phyloP scores from a whole-genome alignment of 2,797 vertebrate genomes.

The Psittacula echo region DNA sequence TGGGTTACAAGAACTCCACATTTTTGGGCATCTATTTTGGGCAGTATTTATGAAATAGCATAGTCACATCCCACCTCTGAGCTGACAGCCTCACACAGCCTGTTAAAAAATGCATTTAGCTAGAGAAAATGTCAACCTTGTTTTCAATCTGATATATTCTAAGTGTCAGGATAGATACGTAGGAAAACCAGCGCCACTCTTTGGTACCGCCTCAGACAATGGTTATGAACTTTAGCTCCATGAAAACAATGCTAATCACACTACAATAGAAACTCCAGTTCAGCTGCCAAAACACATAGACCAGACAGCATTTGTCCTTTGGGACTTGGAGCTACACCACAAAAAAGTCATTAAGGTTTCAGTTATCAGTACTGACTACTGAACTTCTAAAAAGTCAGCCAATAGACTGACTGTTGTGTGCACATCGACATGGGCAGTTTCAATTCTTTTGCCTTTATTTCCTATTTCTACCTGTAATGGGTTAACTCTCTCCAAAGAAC shows the following conservation, averaged over 20 bases:
- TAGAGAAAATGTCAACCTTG: neutral
- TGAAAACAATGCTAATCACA: neutral
- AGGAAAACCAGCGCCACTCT: neutral
- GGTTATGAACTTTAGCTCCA: neutral
- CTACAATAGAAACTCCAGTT: neutral
- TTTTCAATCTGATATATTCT: neutral
- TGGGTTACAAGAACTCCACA: neutral
- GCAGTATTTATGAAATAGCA: neutral
- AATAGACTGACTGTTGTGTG: accelerated
- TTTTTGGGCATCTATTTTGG: neutral
- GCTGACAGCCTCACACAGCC: neutral
- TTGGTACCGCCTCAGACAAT: neutral
- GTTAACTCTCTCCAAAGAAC: neutral
- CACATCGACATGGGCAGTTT: accelerated
- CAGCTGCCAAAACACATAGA: neutral
- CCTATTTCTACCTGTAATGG: neutral
- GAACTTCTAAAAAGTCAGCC: neutral
- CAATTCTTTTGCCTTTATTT: neutral
- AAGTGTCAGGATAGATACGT: neutral
- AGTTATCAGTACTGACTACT: accelerated
- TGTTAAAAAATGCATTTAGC: neutral
- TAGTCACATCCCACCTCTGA: neutral
- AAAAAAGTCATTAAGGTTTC: neutral
- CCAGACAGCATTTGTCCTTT: neutral
- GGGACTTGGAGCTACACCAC: neutral